These are phyloP conservation scores for Zophobas atratus DNA, from an alignment of 1,140 invertebrate genomes.

Conservation along the genomic window DNA sequence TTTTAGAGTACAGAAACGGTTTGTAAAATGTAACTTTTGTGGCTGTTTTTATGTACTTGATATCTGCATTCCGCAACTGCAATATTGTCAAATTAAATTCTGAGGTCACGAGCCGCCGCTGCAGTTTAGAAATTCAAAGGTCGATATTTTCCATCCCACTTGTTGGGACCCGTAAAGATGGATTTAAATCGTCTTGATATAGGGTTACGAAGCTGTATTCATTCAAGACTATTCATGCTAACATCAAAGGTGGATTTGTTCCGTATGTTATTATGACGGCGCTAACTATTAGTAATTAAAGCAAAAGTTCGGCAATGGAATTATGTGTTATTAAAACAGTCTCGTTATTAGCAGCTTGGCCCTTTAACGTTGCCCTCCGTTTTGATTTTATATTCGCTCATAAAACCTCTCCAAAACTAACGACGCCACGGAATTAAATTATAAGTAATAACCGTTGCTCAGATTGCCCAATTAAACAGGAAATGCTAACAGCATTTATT, in stretches of 20 bases:
- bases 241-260: constrained; percentile 21
- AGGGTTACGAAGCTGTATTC: constrained; percentile 12
- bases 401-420: constrained; percentile 31
- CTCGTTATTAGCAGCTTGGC: neutral
- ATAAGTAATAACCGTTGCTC: constrained; percentile 23
- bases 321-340: constrained; percentile 27
- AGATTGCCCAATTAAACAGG: constrained; percentile 10
- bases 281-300: constrained; percentile 27
- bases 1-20: too few species aligned
- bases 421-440: constrained; percentile 11
- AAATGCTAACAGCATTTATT: neutral
- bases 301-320: constrained; percentile 19
- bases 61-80: too few species aligned
- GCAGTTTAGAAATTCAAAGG: too few species aligned
- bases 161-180: neutral
- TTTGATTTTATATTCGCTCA: constrained; percentile 30
- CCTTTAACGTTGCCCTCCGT: constrained; percentile 15
- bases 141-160: neutral
- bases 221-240: neutral
- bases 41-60: too few species aligned
- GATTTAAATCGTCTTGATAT: constrained; percentile 7
- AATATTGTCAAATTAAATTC: too few species aligned
- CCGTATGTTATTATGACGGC: constrained; percentile 16
- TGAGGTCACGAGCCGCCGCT: too few species aligned
- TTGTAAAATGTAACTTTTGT: too few species aligned